phyloP scores from a whole-genome alignment of 2,113 vertebrate genomes.

The Ibidorhyncha struthersii region DNA sequence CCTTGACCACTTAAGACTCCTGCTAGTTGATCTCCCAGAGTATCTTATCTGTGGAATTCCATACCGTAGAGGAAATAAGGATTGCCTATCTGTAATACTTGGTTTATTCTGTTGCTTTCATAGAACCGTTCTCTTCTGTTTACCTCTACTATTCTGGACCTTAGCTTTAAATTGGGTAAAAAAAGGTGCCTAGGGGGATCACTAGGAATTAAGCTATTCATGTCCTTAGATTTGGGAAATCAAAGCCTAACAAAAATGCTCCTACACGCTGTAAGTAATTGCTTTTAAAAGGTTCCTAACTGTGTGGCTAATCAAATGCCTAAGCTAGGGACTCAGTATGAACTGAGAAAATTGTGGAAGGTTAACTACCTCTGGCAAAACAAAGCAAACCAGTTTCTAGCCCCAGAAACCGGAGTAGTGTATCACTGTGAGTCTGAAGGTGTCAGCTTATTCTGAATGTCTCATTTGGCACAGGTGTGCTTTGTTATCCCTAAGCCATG shows the following conservation, averaged over 20 bases:
- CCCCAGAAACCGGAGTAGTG: not conserved
- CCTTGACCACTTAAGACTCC: not conserved
- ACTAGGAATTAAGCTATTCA: not conserved
- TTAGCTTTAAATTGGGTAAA: not conserved
- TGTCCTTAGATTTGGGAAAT: not conserved
- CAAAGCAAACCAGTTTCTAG: not conserved
- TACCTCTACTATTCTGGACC: not conserved
- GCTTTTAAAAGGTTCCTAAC: conserved; percentile 6
- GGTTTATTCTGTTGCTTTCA: not conserved
- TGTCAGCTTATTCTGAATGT: not conserved
- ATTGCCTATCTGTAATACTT: not conserved
- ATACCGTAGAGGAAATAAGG: not conserved
- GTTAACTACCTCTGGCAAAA: not conserved
- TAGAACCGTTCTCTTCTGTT: not conserved
- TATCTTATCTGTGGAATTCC: not conserved
- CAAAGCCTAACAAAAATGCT: not conserved
- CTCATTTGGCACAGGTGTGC: not conserved
- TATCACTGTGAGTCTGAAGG: not conserved
- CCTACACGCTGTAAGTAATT: not conserved
- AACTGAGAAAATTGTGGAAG: not conserved
- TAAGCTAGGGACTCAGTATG: not conserved
- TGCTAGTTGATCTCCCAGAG: not conserved
- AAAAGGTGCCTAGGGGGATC: not conserved
- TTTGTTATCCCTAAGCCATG: not conserved
- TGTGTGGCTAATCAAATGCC: not conserved